Conservation (phyloP, 1,140 invertebrate species). For the Apis cerana region DNA sequence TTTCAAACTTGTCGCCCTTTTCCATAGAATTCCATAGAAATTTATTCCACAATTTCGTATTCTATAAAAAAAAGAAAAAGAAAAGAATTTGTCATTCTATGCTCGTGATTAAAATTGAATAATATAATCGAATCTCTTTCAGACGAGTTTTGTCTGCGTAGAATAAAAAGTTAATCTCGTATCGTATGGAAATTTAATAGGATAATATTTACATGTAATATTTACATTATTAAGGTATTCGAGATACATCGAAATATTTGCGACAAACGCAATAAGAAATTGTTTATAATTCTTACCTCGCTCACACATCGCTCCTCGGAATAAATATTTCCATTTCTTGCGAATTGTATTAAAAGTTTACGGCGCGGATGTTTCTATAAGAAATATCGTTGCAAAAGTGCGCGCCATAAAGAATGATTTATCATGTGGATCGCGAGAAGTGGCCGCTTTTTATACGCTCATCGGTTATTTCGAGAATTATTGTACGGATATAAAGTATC, state of each 20-base stretch:
- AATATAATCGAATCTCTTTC: not conserved
- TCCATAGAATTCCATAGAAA: no score
- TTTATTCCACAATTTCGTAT: no score
- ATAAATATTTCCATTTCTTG: slow-evolving; percentile 16
- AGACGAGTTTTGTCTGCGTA: not conserved
- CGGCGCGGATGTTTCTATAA: slow-evolving; percentile 10
- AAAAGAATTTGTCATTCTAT: no score
- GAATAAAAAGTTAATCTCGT: no score
- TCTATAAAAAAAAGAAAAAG: no score
- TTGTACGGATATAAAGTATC: slow-evolving; percentile 10
- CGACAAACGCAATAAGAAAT: not conserved
- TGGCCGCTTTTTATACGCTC: slow-evolving; percentile 16
- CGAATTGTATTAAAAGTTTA: not conserved
- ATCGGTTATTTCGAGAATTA: slow-evolving; percentile 30
- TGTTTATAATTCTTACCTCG: slow-evolving; percentile 5
- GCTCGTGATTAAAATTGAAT: no score
- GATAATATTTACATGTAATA: no score
- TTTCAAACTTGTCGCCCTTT: not conserved
- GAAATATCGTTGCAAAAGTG: slow-evolving; percentile 37
- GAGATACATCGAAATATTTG: no score
- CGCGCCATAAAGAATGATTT: slow-evolving; percentile 42
- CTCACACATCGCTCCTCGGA: not conserved
- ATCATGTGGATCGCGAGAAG: slow-evolving; percentile 14
- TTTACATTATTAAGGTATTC: no score
- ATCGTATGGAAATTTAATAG: no score